Evolutionary conservation across 2,797 vertebrate species (phyloP).

Genomic region (Euphonia xanthogaster): DNA sequence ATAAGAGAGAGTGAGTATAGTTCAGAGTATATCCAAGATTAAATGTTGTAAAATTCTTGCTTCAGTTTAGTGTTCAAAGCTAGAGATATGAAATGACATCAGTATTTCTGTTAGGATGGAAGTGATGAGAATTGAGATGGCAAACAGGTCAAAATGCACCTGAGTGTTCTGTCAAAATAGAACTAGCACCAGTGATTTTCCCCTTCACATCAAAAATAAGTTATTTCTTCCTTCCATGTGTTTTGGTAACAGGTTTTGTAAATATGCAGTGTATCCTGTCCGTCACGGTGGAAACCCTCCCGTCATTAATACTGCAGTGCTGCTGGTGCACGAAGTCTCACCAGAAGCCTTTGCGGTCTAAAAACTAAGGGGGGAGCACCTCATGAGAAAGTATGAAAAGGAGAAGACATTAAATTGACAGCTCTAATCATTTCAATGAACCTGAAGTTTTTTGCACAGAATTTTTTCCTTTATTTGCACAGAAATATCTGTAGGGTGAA

Average conservation of each 20-base stretch:
- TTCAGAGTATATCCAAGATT: background rate
- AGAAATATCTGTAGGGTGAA: background rate
- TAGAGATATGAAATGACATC: accelerated
- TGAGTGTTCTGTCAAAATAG: background rate
- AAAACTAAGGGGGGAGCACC: background rate
- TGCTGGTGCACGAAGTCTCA: background rate
- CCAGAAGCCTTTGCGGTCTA: background rate
- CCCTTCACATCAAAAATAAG: background rate
- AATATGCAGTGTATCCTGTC: background rate
- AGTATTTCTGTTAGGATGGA: background rate
- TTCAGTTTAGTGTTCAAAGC: background rate
- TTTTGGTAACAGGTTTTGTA: background rate
- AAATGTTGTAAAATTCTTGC: background rate
- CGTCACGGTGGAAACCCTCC: accelerated
- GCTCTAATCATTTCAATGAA: background rate
- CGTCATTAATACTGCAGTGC: background rate
- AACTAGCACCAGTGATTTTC: background rate
- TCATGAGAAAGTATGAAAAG: background rate
- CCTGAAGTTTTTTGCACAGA: background rate
- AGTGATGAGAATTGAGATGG: background rate
- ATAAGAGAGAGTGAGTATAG: background rate
- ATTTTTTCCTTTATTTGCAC: background rate
- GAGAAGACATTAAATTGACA: background rate
- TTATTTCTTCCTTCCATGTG: background rate
- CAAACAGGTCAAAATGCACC: background rate